These are phyloP conservation scores for Chloromyia formosa DNA, from an alignment of 2,888 invertebrate genomes.

Conservation along the genomic window DNA sequence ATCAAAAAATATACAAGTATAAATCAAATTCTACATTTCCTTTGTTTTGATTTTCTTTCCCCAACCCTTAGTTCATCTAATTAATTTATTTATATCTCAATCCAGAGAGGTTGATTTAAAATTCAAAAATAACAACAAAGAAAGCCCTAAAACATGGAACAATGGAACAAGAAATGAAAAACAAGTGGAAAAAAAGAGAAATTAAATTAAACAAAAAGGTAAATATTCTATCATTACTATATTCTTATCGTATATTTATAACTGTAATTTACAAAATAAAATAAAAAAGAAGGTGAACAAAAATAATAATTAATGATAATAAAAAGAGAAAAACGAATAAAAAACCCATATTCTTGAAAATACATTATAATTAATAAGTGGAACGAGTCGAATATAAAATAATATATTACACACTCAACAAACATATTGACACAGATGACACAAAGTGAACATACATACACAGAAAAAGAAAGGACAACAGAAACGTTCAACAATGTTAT, in stretches of 20 bases:
- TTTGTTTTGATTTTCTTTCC: not conserved
- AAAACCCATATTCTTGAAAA: constrained; percentile 35
- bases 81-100: constrained; percentile 39
- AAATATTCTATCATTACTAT: constrained; percentile 47
- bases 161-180: constrained; percentile 16
- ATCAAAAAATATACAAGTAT: not conserved
- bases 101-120: no score
- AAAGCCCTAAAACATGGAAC: not conserved
- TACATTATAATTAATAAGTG: not conserved
- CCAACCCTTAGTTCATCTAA: constrained; percentile 7
- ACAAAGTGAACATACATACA: constrained; percentile 28
- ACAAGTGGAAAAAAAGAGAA: constrained; percentile 14
- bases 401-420: constrained; percentile 41
- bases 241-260: constrained; percentile 50
- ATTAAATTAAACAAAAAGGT: constrained; percentile 15
- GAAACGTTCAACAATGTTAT: constrained; percentile 50
- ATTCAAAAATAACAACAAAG: no score
- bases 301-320: constrained; percentile 6
- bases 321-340: constrained; percentile 43
- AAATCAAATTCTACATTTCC: not conserved
- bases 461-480: constrained; percentile 45
- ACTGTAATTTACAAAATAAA: constrained; percentile 49
- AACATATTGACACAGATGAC: constrained; percentile 45
- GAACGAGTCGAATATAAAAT: constrained; percentile 15
- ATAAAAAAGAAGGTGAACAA: constrained; percentile 39